Base-by-base conservation (phyloP, 2,888 invertebrate species). In the Oegoconia quadripuncta region DNA sequence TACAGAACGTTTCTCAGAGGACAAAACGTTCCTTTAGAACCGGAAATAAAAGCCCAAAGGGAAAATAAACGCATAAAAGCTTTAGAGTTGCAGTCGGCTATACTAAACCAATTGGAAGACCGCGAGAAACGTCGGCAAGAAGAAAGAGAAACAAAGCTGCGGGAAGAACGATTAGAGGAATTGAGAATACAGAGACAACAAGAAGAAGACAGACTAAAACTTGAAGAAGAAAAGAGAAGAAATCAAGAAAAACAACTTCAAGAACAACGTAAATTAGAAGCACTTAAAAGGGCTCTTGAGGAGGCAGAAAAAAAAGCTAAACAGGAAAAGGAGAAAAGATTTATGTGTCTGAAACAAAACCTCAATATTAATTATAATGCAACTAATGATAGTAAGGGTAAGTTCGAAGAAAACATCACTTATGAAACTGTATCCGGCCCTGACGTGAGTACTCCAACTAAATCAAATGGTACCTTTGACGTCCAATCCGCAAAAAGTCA, bases 21-120 rank as follows among this genome's bases (percentile, higher is more conserved):
- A 6, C 97, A 97, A 82, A 96, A 96, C 75, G 92, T 93, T 11
- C 94, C 93, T 0, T 70, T 96, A 39, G 96, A 97, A 67, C 93
- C 94, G 1, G 90, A 91, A 50, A 91, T 94, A 37, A 84, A 94
- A 53, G 93, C 93, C 6, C 95, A 97, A 73, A 89, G 95, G 50
- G 95, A 96, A 79, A 89, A 91, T 42, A 93, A 92, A 73, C 90
- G 96, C 16, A 92, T 95, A 46, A 93, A 94, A 74, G 96, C 96
- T 0, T 74, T 95, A 44, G 96, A 95, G 68, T 91, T 96, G 52
- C 97, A 97, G 75, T 92, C 93, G 44, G 95, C 94, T 9, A 95
- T 97, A 55, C 90, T 94, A 53, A 91, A 92, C 64, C 96, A 97
- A 72, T 86, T 97, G 36, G 93, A 95, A 65, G 97, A 97, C 64